A percentile compares a stretch with the other conserved stretches of the same genome.
Evolutionary conservation across 2,797 vertebrate species (phyloP).

Genomic region (Coluber constrictor): DNA sequence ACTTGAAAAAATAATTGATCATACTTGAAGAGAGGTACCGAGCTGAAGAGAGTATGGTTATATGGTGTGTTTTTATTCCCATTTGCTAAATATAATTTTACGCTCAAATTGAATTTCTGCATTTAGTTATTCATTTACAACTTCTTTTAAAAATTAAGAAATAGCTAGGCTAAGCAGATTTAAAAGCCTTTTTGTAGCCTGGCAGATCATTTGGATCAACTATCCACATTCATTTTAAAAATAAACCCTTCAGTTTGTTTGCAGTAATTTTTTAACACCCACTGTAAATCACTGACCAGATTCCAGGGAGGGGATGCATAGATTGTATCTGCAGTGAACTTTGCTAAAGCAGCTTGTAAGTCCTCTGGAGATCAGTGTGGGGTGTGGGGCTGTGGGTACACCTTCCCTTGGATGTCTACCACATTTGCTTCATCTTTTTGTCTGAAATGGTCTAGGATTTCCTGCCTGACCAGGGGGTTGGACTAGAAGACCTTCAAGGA

Average conservation of each 20-base stretch:
- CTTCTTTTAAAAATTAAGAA: conserved; percentile 8
- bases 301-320: neutral
- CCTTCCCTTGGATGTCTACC: neutral
- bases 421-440: neutral
- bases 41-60: conserved; percentile 44
- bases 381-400: neutral
- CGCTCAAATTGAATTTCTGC: conserved; percentile 50
- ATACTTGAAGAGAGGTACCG: conserved; percentile 49
- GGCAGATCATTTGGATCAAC: conserved; percentile 2
- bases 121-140: conserved; percentile 51
- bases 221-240: neutral
- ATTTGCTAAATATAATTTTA: conserved; percentile 17
- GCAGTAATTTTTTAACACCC: neutral
- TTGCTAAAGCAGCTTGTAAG: neutral
- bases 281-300: neutral
- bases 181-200: neutral
- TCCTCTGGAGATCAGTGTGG: neutral
- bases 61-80: conserved; percentile 30
- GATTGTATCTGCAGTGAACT: neutral
- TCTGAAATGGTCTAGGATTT: neutral
- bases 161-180: conserved; percentile 27
- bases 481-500: neutral
- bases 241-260: neutral
- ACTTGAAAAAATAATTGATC: conserved; percentile 43
- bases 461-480: neutral